A percentile compares a stretch with the other conserved stretches of the same genome.
phyloP scores from a whole-genome alignment of 2,113 vertebrate species.

The Rhipidura dahli region DNA sequence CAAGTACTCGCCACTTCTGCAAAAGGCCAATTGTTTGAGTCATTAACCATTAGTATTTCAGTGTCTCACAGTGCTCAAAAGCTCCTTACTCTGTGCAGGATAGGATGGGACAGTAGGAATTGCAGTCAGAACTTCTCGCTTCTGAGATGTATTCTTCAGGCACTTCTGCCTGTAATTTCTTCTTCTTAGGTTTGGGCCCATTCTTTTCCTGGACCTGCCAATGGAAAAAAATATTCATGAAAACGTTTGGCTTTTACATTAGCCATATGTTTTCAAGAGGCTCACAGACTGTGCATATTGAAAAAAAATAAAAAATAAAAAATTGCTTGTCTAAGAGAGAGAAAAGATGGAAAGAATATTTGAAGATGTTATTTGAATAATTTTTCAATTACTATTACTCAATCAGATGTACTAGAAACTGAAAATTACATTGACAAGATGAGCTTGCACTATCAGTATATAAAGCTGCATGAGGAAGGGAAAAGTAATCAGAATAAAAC shows the following conservation, averaged over 20 bases:
- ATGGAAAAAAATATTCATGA: background rate
- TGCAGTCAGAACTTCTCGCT: background rate
- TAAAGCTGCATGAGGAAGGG: background rate
- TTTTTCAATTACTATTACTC: background rate
- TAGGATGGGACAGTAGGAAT: background rate
- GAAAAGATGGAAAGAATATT: background rate
- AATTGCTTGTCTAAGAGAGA: background rate
- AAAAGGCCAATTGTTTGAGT: background rate
- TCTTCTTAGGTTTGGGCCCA: background rate
- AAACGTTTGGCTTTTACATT: background rate
- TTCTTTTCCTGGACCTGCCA: background rate
- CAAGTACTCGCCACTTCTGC: background rate
- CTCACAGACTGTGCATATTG: background rate
- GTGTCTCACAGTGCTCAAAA: background rate
- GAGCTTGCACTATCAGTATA: background rate
- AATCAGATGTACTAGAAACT: background rate
- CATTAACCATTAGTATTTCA: background rate
- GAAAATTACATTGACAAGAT: slow-evolving; percentile 4
- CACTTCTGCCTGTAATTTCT: background rate
- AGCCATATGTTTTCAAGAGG: background rate
- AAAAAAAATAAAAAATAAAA: background rate
- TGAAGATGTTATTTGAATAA: background rate
- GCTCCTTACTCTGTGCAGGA: background rate
- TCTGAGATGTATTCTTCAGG: background rate
- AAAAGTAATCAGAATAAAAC: background rate